Evolutionary conservation across 2,113 vertebrate species (phyloP).

Genomic region (Podarcis muralis): DNA sequence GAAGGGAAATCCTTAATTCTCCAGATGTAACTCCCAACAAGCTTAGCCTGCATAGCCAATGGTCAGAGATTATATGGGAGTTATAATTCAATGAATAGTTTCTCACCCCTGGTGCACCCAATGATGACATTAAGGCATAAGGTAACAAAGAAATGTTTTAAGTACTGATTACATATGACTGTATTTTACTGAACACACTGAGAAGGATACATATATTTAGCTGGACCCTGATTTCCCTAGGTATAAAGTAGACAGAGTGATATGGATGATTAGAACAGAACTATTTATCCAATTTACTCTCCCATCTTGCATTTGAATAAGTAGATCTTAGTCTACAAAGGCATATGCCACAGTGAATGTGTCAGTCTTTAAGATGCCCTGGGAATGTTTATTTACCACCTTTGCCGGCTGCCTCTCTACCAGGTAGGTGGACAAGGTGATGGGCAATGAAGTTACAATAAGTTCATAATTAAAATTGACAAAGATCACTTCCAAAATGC

Average conservation of each 20-base stretch:
- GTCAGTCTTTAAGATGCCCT: neutral
- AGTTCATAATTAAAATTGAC: neutral
- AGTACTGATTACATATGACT: too few species aligned
- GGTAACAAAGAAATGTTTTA: neutral
- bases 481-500: neutral
- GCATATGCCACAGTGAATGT: neutral
- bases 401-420: neutral
- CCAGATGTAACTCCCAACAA: too few species aligned
- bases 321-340: neutral
- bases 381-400: neutral
- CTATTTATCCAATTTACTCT: neutral
- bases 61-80: too few species aligned
- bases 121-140: neutral
- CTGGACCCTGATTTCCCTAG: neutral
- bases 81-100: too few species aligned
- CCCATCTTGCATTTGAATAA: neutral
- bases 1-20: too few species aligned
- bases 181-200: too few species aligned
- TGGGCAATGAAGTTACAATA: neutral
- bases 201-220: neutral
- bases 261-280: neutral
- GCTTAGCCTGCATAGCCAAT: too few species aligned
- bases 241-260: neutral
- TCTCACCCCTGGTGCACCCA: neutral
- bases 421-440: neutral